Evolutionary conservation across 2,888 invertebrate species (phyloP).

Genomic region (Hemaris fuciformis): DNA sequence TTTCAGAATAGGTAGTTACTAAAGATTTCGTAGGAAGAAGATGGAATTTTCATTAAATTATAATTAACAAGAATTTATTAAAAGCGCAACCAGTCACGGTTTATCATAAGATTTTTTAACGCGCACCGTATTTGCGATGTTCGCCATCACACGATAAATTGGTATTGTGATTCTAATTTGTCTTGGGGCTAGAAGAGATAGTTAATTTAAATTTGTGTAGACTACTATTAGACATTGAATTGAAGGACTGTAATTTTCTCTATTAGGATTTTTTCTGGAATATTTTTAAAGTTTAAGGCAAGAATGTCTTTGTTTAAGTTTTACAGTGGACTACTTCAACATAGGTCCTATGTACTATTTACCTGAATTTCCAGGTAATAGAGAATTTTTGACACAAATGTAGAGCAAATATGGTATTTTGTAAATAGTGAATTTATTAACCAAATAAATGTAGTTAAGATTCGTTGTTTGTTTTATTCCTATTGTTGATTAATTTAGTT

Average conservation of each 20-base stretch:
- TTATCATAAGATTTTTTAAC: conserved; percentile 39
- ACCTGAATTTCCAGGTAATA: conserved; percentile 6
- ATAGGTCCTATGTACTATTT: background rate
- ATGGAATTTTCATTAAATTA: background rate
- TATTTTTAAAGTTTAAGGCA: background rate
- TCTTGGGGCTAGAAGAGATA: background rate
- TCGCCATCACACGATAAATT: conserved; percentile 25
- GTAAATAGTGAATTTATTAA: conserved; percentile 73
- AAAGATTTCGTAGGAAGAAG: background rate
- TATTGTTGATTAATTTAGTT: too few species aligned
- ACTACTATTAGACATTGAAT: conserved; percentile 12
- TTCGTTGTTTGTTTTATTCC: conserved; percentile 34
- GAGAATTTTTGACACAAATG: background rate
- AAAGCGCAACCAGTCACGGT: conserved; percentile 30
- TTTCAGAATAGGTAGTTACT: too few species aligned
- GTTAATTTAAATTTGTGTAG: conserved; percentile 11
- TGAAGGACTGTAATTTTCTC: background rate
- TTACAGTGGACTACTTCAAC: background rate
- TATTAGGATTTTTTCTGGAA: background rate
- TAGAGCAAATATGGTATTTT: conserved; percentile 48
- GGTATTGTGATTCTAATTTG: background rate
- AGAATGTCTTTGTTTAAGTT: background rate
- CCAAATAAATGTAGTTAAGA: conserved; percentile 67
- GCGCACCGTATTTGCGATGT: conserved; percentile 35
- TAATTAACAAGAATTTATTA: background rate